Base-by-base conservation (phyloP, 2,113 vertebrate genomes). In the Axis porcinus region DNA sequence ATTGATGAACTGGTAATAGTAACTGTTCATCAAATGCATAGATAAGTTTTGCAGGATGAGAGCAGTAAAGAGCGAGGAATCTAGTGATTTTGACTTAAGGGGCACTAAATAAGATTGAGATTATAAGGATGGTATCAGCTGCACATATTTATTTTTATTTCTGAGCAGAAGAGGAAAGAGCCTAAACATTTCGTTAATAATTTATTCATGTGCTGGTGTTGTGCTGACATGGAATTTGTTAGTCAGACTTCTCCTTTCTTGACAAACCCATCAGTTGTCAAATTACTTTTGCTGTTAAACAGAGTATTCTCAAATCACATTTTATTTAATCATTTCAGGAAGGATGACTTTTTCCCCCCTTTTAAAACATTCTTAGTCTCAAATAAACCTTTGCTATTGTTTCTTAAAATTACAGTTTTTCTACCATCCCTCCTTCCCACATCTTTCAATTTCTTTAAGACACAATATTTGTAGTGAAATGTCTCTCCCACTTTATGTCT, bases 241-340 rank as follows among this genome's bases (percentile, higher is more conserved):
- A 97, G 36, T 91, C 45, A 97, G 47, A 92, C 36, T 95, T 95
- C 62, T 94, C 50, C 62, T 95, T 91, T 96, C 86, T 96, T 95
- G 94, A 95, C 85, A 86, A 3, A 79, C 33, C 55, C 30, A 79
- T 97, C 67, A 84, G 55, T 86, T 97, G 92, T 96, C 92, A 97
- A 90, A 88, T 83, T 96, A 82, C 36, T 85, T 94, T 89, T 85
- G 76, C 67, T 78, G 67, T 89, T 87, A 95, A 57, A 92, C 58
- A 91, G 57, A 62, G 21, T 70, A 82, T 96, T 87, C 85, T 91
- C 45, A 74, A 21, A 52, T 45, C 60, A 79, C 36, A 14, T 82
- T 95, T 86, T 85, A 86, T 94, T 88, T 94, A 94, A 94, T 95
- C 85, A 54, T 92, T 94, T 87, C 83, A 84, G 17, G 30, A 97